These are phyloP conservation scores for Heteronetta atricapilla DNA, from an alignment of 2,113 vertebrate species.

Conservation along the genomic window DNA sequence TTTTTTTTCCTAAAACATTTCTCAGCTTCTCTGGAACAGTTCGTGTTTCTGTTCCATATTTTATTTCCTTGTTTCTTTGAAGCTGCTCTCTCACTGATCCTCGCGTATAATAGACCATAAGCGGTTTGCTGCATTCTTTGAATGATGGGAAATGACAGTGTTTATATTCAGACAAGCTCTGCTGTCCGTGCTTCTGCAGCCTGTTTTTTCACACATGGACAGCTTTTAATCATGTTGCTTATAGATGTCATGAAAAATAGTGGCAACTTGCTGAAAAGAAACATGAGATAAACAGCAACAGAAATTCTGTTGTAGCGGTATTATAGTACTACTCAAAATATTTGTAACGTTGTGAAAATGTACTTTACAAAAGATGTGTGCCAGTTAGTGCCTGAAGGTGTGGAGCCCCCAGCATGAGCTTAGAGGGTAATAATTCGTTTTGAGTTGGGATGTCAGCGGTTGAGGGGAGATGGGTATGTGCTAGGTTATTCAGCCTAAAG, in stretches of 20 bases:
- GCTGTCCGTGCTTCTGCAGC: accelerated
- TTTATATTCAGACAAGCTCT: not conserved
- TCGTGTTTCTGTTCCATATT: not conserved
- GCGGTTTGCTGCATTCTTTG: not conserved
- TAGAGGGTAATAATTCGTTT: not conserved
- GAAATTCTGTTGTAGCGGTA: not conserved
- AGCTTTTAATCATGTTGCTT: not conserved
- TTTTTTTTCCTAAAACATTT: not conserved
- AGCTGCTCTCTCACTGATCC: not conserved
- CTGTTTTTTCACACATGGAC: not conserved
- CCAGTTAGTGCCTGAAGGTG: not conserved
- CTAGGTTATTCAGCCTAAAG: not conserved
- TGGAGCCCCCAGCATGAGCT: not conserved
- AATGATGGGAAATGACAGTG: not conserved
- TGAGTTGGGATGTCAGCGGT: not conserved
- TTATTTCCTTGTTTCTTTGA: not conserved
- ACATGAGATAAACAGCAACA: not conserved
- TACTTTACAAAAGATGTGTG: not conserved
- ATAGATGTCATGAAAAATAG: not conserved
- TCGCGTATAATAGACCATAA: not conserved
- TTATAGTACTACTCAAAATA: not conserved
- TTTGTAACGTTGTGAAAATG: not conserved
- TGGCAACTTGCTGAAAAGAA: not conserved
- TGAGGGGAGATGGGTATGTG: not conserved
- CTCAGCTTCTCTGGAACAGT: not conserved